A percentile compares a stretch with the other conserved stretches of the same genome.
Conservation (phyloP, 2,113 vertebrate genomes). For the Laticauda laticaudata region DNA sequence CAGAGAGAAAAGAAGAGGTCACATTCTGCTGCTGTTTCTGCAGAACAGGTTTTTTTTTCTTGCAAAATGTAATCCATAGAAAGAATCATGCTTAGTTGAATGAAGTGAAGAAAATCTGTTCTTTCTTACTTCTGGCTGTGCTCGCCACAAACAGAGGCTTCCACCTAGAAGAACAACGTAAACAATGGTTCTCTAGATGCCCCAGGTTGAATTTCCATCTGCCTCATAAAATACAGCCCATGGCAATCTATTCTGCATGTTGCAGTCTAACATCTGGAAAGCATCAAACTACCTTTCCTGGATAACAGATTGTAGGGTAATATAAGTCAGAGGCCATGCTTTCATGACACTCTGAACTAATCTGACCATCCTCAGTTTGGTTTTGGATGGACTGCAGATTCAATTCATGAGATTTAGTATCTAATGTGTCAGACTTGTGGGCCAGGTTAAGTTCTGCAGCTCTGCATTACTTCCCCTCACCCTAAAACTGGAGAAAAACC, state of each 20-base stretch:
- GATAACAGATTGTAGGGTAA: background rate
- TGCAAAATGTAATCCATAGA: background rate
- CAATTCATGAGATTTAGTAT: background rate
- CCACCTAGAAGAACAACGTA: background rate
- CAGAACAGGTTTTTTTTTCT: background rate
- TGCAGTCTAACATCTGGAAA: background rate
- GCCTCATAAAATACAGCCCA: background rate
- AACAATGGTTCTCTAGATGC: background rate
- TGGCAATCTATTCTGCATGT: background rate
- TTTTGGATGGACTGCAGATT: background rate
- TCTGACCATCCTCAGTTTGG: background rate
- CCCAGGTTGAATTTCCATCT: background rate
- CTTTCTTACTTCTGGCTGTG: background rate
- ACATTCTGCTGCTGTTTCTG: background rate
- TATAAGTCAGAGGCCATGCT: background rate
- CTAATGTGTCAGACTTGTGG: background rate
- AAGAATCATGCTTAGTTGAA: background rate
- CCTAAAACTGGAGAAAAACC: background rate
- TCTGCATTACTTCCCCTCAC: background rate
- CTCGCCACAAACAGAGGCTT: background rate
- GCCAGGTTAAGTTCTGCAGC: background rate
- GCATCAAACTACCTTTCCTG: background rate
- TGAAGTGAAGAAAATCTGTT: background rate
- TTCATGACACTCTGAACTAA: background rate
- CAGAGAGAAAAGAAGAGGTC: background rate